phyloP scores from a whole-genome alignment of 2,797 vertebrate genomes.

The Delichon dasypus region DNA sequence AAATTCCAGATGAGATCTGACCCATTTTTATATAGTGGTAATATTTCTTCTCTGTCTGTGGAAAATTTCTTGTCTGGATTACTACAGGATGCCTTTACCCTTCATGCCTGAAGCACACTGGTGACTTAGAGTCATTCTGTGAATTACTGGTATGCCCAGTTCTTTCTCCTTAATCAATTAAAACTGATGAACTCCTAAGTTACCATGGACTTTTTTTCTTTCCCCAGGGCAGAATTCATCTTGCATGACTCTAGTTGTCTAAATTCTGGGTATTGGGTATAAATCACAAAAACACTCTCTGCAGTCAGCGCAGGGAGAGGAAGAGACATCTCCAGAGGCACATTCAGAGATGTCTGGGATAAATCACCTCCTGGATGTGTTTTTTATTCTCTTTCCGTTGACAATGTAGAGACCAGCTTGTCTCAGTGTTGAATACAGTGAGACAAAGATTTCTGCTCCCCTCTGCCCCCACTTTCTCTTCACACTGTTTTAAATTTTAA shows the following conservation, averaged over 20 bases:
- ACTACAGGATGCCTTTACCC: background rate
- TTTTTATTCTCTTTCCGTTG: background rate
- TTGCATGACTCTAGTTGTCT: constrained; percentile 34
- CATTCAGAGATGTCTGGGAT: background rate
- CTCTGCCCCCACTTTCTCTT: background rate
- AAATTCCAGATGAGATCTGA: background rate
- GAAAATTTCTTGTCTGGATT: background rate
- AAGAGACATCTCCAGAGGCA: background rate
- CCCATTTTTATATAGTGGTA: background rate
- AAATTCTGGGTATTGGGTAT: background rate
- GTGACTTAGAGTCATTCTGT: background rate
- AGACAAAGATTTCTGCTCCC: background rate
- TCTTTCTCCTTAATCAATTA: constrained; percentile 32
- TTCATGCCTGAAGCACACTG: background rate
- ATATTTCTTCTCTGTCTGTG: background rate
- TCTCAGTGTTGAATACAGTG: background rate
- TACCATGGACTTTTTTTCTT: background rate
- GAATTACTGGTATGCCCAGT: background rate
- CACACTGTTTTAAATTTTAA: background rate
- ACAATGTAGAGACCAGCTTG: background rate
- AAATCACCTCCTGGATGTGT: background rate
- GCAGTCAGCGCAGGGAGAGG: background rate
- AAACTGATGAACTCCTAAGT: constrained; percentile 23
- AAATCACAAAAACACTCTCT: constrained; percentile 20
- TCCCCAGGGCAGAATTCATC: constrained; percentile 29